Evolutionary conservation across 30 jellyfish, hydroid and myxozoan species (phyloP).

Genomic region (Aurelia aurita): DNA sequence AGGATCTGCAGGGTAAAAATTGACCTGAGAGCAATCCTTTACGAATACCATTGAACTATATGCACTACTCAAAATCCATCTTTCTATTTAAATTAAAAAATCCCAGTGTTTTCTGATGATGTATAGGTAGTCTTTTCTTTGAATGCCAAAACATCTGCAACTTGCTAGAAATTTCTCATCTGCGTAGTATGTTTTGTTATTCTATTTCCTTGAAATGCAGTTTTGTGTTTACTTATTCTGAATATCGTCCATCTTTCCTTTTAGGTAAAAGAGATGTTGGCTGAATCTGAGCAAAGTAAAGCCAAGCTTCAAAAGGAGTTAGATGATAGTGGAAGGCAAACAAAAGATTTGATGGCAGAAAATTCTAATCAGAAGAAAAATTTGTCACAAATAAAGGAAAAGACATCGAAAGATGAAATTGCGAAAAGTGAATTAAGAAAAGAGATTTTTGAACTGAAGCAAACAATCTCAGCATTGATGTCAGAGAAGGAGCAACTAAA

Average conservation of each 20-base stretch:
- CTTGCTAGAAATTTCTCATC: too few species aligned
- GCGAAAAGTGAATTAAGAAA: conserved; percentile 59
- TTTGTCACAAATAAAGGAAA: conserved; percentile 26
- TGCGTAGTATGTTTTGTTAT: too few species aligned
- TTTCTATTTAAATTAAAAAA: too few species aligned
- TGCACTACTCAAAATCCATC: too few species aligned
- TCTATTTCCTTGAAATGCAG: too few species aligned
- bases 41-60: too few species aligned
- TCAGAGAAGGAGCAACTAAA: conserved; percentile 59
- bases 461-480: conserved; percentile 39
- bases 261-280: conserved; percentile 50
- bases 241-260: neutral
- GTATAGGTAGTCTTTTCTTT: too few species aligned
- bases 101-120: too few species aligned
- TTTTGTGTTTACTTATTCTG: too few species aligned
- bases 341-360: conserved; percentile 26
- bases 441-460: conserved; percentile 53
- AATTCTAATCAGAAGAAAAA: conserved; percentile 38
- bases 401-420: conserved; percentile 57
- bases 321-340: conserved; percentile 38
- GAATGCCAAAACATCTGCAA: too few species aligned
- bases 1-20: too few species aligned
- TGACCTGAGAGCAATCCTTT: too few species aligned
- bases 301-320: conserved; percentile 26
- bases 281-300: conserved; percentile 46